Evolutionary conservation across 92 coral and sea anemone genomes (phyloP).

Genomic region (Zoanthus sansibaricus): DNA sequence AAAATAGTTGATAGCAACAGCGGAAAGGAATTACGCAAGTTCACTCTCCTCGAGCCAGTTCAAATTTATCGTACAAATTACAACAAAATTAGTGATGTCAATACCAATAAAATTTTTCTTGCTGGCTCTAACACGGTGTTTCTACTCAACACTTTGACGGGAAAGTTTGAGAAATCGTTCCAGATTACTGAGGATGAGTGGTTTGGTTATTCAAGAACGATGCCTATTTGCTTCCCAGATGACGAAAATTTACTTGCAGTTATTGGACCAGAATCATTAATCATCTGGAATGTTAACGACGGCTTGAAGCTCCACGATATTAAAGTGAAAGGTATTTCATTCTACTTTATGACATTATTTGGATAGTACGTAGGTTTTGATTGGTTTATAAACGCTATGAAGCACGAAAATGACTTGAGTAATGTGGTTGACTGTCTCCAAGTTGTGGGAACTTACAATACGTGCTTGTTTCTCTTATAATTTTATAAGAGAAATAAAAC

Average conservation of each 20-base stretch:
- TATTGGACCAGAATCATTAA: constrained; percentile 73
- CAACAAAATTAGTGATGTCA: constrained; percentile 72
- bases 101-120: constrained; percentile 69
- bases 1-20: constrained; percentile 80
- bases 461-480: too few relatives aligned
- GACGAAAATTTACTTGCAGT: constrained; percentile 84
- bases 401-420: too few relatives aligned
- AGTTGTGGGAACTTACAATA: too few relatives aligned
- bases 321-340: constrained; percentile 67
- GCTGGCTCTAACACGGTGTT: constrained; percentile 82
- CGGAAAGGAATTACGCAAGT: constrained; percentile 81
- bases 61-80: constrained; percentile 70
- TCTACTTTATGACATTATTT: too few relatives aligned
- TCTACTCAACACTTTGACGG: constrained; percentile 82
- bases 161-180: constrained; percentile 76
- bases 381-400: too few relatives aligned
- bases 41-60: constrained; percentile 81
- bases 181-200: constrained; percentile 82
- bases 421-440: too few relatives aligned
- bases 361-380: too few relatives aligned
- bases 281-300: constrained; percentile 80
- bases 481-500: too few relatives aligned
- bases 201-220: constrained; percentile 65
- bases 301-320: constrained; percentile 72
- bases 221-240: constrained; percentile 85